Evolutionary conservation across 2,797 vertebrate species (phyloP).

Genomic region (Buceros bicornis): DNA sequence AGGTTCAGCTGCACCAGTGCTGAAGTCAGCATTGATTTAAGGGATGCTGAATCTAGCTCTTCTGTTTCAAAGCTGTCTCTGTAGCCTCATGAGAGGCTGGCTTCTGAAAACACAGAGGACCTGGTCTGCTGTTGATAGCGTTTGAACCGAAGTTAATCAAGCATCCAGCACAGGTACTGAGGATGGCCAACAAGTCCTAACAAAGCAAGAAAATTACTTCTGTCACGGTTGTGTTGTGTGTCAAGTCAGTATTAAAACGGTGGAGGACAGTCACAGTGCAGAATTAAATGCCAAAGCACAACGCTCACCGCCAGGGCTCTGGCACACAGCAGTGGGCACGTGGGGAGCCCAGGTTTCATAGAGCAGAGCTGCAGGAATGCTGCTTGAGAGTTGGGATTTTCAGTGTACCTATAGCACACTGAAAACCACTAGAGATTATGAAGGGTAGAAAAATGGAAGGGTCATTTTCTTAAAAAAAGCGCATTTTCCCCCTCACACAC

Average conservation of each 20-base stretch:
- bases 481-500: not conserved
- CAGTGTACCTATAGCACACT: not conserved
- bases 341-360: not conserved
- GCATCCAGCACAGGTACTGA: not conserved
- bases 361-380: not conserved
- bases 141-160: not conserved
- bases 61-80: not conserved
- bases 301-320: accelerated
- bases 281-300: not conserved
- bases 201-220: not conserved
- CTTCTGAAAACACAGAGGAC: not conserved
- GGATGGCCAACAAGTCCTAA: not conserved
- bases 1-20: accelerated
- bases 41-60: not conserved
- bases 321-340: not conserved
- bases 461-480: not conserved
- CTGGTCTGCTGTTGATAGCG: accelerated
- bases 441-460: not conserved
- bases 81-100: accelerated
- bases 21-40: not conserved
- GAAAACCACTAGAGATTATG: not conserved
- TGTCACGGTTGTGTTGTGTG: not conserved
- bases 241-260: not conserved
- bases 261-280: not conserved
- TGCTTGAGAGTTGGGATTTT: not conserved